phyloP scores from a whole-genome alignment of 1,140 invertebrate genomes.

The Neodiprion lecontei region DNA sequence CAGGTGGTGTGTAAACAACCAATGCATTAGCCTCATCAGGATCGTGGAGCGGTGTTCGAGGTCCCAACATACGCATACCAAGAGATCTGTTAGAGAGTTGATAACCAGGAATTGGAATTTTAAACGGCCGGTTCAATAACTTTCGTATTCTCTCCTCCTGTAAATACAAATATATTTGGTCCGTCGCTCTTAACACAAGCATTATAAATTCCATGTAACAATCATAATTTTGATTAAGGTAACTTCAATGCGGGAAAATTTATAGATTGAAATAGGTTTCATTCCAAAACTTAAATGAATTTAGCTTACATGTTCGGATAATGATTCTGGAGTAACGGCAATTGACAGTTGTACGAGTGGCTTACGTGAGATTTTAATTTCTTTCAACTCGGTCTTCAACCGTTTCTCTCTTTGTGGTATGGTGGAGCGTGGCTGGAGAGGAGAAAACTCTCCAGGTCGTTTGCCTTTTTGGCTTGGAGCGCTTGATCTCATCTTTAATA shows the following conservation, averaged over 20 bases:
- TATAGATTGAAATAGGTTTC: constrained; percentile 21
- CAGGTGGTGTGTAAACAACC: constrained; percentile 87
- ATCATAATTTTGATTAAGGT: no score
- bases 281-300: constrained; percentile 23
- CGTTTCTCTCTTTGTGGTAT: constrained; percentile 41
- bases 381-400: constrained; percentile 39
- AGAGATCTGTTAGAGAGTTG: constrained; percentile 74
- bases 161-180: constrained; percentile 36
- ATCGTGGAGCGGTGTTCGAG: constrained; percentile 85
- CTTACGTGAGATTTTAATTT: constrained; percentile 45
- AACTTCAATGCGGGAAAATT: constrained; percentile 13
- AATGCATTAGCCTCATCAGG: constrained; percentile 93
- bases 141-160: constrained; percentile 83
- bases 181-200: constrained; percentile 9
- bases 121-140: constrained; percentile 89
- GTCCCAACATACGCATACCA: constrained; percentile 75
- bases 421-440: constrained; percentile 40
- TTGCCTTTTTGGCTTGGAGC: constrained; percentile 68
- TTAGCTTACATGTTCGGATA: constrained; percentile 57
- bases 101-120: constrained; percentile 95
- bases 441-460: constrained; percentile 41
- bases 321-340: constrained; percentile 41
- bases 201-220: constrained; percentile 18
- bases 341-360: constrained; percentile 46
- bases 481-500: constrained; percentile 56